Base-by-base conservation (phyloP, 2,888 invertebrate species). In the Sclerodermus sp. region DNA sequence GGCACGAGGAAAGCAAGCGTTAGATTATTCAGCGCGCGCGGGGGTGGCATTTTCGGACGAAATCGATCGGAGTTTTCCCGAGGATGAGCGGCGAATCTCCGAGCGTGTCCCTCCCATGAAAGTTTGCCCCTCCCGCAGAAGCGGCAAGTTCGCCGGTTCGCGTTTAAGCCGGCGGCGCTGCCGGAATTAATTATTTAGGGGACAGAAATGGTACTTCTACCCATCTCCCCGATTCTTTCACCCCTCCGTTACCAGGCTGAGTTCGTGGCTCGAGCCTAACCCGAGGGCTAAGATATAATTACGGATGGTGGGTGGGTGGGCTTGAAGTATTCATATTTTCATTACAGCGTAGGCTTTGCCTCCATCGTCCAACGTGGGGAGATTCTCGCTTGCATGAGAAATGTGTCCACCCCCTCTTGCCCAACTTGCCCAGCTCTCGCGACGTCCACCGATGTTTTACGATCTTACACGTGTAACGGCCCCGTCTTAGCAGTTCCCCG, bases 151-250 rank as follows among this genome's bases (percentile, higher is more conserved):
- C 4, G 23, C 50, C 59, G n/a, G n/a, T n/a, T n/a, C n/a, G 68
- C 69, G 67, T 70, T 72, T 73, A 73, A 73, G 75, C 73, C 71
- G 69, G 63, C 71, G 73, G 71, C 70, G 68, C 71, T 76, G 74
- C 74, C 73, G 75, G 76, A 77, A 77, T 77, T 77, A 77, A 77
- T 77, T 77, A 77, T 77, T 76, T 77, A 77, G 76, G 77, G 76
- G 76, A 75, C 73, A 74, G 72, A 76, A 77, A 77, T 76, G 74
- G 76, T 75, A 74, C 71, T 66, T 66, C 65, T 62, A 55, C 57
- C 60, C 64, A 64, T 57, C 67, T 62, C 54, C 66, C 58, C 68
- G 62, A 64, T 65, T 68, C 67, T 66, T 65, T 64, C 58, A 57
- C 60, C 51, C 57, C 58, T 23, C 23, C 4, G 23, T 5, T 5